Evolutionary conservation across 2,797 vertebrate genomes (phyloP).

Genomic region (Catamblyrhynchus diadema): DNA sequence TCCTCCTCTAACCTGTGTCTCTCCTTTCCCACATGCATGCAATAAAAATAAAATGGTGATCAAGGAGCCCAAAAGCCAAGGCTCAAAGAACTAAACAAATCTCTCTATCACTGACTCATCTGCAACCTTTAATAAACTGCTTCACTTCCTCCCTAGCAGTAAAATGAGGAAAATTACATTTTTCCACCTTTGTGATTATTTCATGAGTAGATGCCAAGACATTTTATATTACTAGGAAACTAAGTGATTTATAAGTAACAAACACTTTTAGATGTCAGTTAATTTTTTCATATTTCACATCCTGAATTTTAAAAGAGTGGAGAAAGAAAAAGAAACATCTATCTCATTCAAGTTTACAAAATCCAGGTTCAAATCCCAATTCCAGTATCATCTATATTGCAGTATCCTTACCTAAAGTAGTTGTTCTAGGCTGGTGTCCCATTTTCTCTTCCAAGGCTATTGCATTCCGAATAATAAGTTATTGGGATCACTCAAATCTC

Average conservation of each 20-base stretch:
- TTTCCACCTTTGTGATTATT: background rate
- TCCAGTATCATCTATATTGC: background rate
- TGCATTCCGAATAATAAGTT: background rate
- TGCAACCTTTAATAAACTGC: background rate
- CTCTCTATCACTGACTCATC: background rate
- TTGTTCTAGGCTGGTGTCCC: background rate
- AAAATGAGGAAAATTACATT: background rate
- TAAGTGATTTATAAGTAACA: background rate
- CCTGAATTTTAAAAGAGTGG: background rate
- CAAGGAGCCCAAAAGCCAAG: background rate
- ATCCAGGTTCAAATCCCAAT: background rate
- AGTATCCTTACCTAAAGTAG: background rate
- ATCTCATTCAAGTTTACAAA: background rate
- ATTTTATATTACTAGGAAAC: background rate
- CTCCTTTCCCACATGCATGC: background rate
- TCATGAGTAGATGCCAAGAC: background rate
- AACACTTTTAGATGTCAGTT: background rate
- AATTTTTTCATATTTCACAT: background rate
- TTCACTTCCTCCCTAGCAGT: background rate
- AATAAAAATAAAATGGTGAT: background rate
- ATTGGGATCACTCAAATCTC: background rate
- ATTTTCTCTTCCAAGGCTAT: background rate
- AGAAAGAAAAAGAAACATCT: background rate
- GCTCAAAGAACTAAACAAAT: background rate
- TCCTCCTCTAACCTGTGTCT: background rate